These are phyloP conservation scores for Virgularia gustaviana DNA, from an alignment of 92 coral and sea anemone genomes.

Conservation along the genomic window DNA sequence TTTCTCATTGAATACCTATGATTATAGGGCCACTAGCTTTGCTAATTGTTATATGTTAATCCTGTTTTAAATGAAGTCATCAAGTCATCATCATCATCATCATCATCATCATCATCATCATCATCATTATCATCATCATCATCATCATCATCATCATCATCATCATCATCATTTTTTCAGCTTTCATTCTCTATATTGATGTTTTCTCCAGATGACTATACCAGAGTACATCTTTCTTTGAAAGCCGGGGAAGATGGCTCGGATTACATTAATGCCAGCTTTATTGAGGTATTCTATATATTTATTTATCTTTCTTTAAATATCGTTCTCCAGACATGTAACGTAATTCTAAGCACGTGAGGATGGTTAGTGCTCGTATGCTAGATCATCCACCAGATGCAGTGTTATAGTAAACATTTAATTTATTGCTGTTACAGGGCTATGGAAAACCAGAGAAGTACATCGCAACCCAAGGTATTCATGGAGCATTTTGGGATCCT, in stretches of 20 bases:
- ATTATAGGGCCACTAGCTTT: background rate
- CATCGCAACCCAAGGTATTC: constrained; percentile 74
- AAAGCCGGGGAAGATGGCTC: constrained; percentile 46
- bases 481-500: too few species aligned
- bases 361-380: too few species aligned
- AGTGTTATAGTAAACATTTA: background rate
- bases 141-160: constrained; percentile 4
- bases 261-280: constrained; percentile 78
- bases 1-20: too few species aligned
- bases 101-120: constrained; percentile 4
- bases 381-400: too few species aligned
- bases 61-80: too few species aligned
- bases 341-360: too few species aligned
- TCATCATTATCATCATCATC: constrained; percentile 4
- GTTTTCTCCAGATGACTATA: constrained; percentile 58
- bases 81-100: too few species aligned
- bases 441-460: constrained; percentile 43
- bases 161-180: background rate
- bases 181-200: background rate
- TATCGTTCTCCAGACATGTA: too few species aligned
- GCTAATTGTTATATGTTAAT: background rate
- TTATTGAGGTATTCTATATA: constrained; percentile 44
- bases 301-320: too few species aligned
- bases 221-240: constrained; percentile 49
- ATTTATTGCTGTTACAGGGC: constrained; percentile 43